Base-by-base conservation (phyloP, 1,140 invertebrate genomes). In the Gerris buenoi region DNA sequence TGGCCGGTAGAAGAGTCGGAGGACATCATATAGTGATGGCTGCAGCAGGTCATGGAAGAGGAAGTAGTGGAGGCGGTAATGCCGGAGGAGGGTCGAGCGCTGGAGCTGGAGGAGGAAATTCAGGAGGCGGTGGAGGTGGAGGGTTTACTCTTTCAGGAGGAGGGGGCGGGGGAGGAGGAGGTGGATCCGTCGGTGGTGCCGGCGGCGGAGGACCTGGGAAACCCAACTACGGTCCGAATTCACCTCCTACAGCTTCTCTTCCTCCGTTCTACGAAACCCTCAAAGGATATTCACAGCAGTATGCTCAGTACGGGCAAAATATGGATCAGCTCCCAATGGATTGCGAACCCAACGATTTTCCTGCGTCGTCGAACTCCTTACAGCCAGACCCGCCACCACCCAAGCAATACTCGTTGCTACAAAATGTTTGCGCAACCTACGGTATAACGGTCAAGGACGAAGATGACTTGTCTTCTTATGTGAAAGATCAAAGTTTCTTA, bases 181-280 rank as follows among this genome's bases (percentile, higher is more conserved):
- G 75, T 46, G 78, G 81, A 13, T 77, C 79, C 56, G 83, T 83
- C 3, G 81, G 83, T 2, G 80, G 81, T 13, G 69, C 68, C 28
- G 72, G 72, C 27, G 71, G 71, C 0, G 69, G 68, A 10, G 67
- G 70, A 2, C 63, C 67, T 57, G 81, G 81, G 1, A 81, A 88
- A 25, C 86, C 86, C 60, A 89, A 90, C 74, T 90, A 90, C 73
- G 89, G 88, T 2, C 88, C 88, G 1, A 90, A 88, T 69, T 89
- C 88, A 69, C 88, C 88, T 62, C 88, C 88, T 1, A 89, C 88
- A 0, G 88, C 88, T 0, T 89, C 88, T 56, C 75, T 92, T 61
- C 89, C 89, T 5, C 89, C 89, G 0, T 91, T 92, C 72, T 90
- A 90, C 72, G 89, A 91, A 77, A 90, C 87, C 18, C 79, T 92